Conservation (phyloP, 2,113 vertebrate species). For the Pogonocichla stellata region DNA sequence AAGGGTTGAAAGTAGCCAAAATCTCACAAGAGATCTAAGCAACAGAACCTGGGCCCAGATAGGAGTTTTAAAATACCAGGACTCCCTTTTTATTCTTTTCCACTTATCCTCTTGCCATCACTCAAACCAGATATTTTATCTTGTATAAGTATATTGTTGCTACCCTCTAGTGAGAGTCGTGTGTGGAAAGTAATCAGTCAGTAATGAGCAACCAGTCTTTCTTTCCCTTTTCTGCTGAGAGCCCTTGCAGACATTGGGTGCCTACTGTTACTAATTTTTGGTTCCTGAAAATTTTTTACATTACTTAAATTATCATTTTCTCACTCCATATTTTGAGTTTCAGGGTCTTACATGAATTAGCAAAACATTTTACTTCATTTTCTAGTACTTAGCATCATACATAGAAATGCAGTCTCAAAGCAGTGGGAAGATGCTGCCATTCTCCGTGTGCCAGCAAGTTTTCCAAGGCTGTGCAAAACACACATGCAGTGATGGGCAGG, state of each 20-base stretch:
- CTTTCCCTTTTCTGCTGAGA: neutral
- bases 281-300: neutral
- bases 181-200: neutral
- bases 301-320: neutral
- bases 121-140: neutral
- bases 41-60: neutral
- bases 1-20: neutral
- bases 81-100: neutral
- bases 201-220: neutral
- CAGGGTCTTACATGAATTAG: neutral
- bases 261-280: neutral
- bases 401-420: neutral
- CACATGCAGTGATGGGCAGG: neutral
- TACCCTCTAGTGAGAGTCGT: neutral
- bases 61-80: neutral
- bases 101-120: neutral
- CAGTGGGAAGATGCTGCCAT: fast-evolving
- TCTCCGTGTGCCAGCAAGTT: fast-evolving
- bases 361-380: neutral
- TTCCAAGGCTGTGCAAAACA: neutral
- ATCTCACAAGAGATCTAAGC: neutral
- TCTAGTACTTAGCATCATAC: neutral
- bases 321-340: neutral
- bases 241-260: neutral
- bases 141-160: neutral